These are phyloP conservation scores for Mormyrops boulengeri DNA, from an alignment of 2,797 vertebrate species.

Conservation along the genomic window DNA sequence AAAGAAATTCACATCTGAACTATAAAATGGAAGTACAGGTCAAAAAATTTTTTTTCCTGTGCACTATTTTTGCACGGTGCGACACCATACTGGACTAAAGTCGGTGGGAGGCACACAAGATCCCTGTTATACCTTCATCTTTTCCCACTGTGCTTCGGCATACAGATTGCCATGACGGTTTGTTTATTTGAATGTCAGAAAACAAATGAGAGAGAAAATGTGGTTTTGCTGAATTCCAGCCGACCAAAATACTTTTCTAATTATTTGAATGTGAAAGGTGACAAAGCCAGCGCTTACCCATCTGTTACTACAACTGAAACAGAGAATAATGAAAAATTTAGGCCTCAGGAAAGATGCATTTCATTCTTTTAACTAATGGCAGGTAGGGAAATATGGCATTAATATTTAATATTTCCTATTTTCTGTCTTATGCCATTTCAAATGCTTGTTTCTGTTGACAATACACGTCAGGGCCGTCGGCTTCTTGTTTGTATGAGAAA, in stretches of 20 bases:
- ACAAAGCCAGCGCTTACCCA: neutral
- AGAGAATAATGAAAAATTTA: neutral
- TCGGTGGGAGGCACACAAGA: neutral
- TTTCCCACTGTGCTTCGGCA: neutral
- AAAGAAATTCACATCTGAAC: neutral
- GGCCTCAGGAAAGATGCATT: neutral
- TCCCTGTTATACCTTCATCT: neutral
- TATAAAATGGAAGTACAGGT: neutral
- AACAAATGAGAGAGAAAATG: neutral
- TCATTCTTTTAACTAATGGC: neutral
- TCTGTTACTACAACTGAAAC: neutral
- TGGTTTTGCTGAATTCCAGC: neutral
- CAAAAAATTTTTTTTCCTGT: neutral
- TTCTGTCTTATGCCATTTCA: neutral
- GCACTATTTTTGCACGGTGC: neutral
- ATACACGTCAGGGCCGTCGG: neutral
- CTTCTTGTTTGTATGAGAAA: neutral
- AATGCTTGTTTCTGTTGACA: neutral
- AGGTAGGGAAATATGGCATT: neutral
- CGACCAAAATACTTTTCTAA: neutral
- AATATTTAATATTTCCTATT: neutral
- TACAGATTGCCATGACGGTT: neutral
- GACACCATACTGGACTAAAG: neutral
- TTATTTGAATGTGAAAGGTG: neutral
- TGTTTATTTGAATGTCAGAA: conserved; percentile 5